Evolutionary conservation across 2,888 invertebrate genomes (phyloP).

Genomic region (Blastobasis adustella): DNA sequence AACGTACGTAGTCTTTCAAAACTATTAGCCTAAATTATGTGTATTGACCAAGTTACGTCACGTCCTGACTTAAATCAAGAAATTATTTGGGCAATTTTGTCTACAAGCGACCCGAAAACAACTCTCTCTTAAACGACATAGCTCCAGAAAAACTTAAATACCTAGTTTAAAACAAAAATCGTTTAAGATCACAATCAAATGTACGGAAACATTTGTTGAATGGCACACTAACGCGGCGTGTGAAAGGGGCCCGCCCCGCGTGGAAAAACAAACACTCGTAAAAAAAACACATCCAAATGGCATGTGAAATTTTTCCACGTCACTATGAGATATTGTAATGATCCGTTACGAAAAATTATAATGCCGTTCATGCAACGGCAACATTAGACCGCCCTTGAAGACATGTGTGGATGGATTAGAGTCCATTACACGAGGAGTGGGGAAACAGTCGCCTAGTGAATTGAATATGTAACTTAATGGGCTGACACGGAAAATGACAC

Average conservation of each 20-base stretch:
- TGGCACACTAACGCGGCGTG: slow-evolving; percentile 44
- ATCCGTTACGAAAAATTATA: slow-evolving; percentile 67
- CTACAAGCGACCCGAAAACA: no score
- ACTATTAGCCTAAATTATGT: no score
- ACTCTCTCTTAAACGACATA: no score
- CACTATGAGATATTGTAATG: slow-evolving; percentile 73
- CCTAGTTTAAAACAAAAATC: neutral
- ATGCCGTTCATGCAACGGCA: slow-evolving; percentile 61
- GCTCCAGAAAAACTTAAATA: no score
- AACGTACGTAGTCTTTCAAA: no score
- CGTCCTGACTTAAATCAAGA: no score
- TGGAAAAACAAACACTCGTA: slow-evolving; percentile 68
- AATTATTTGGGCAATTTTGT: no score
- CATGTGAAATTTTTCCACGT: slow-evolving; percentile 72
- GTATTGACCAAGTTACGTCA: no score
- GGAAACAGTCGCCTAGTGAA: slow-evolving; percentile 57
- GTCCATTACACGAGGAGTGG: slow-evolving; percentile 57
- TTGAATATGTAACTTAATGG: slow-evolving; percentile 64
- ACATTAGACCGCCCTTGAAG: slow-evolving; percentile 57
- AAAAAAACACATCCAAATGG: slow-evolving; percentile 68
- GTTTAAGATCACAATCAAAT: slow-evolving; percentile 40
- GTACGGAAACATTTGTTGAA: slow-evolving; percentile 40
- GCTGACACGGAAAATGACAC: slow-evolving; percentile 10
- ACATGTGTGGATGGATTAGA: slow-evolving; percentile 60
- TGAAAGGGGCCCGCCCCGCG: slow-evolving; percentile 55